phyloP scores from a whole-genome alignment of 1,140 invertebrate genomes.

The Drosophila serrata region DNA sequence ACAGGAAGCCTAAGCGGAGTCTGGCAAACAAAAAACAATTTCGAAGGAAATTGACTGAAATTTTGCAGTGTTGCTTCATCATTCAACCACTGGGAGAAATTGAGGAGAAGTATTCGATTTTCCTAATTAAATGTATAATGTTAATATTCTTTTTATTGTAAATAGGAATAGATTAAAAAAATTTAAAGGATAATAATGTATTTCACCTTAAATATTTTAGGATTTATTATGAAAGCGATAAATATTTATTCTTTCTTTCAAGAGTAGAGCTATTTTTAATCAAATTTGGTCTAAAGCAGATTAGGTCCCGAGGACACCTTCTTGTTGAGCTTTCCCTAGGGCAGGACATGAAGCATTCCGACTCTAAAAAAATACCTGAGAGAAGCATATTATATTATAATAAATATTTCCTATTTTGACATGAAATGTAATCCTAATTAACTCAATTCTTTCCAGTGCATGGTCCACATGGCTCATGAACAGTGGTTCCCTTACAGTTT shows the following conservation, averaged over 20 bases:
- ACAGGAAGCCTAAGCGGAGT: conserved; percentile 74
- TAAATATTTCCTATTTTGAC: neutral
- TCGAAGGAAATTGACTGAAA: conserved; percentile 82
- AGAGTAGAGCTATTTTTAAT: no score
- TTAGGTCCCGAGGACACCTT: no score
- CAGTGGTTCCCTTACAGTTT: conserved; percentile 41
- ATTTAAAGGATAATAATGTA: no score
- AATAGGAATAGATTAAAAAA: neutral
- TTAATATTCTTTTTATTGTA: neutral
- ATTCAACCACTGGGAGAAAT: conserved; percentile 26
- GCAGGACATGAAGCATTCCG: neutral
- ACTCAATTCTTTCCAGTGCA: neutral
- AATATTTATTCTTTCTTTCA: no score
- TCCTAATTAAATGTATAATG: no score
- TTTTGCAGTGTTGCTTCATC: conserved; percentile 84
- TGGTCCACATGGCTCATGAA: conserved; percentile 52
- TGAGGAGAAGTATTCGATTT: accelerated
- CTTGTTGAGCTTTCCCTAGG: no score
- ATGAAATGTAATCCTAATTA: neutral
- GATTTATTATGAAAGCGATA: neutral
- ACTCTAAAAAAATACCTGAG: neutral
- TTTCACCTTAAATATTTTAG: neutral
- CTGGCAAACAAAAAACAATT: conserved; percentile 84
- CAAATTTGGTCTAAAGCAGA: no score
- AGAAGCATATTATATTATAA: no score